Percentiles rank a stretch among this genome's conserved stretches.
These are phyloP conservation scores for Pocillopora meandrina DNA, from an alignment of 92 coral and sea anemone species.

Conservation along the genomic window DNA sequence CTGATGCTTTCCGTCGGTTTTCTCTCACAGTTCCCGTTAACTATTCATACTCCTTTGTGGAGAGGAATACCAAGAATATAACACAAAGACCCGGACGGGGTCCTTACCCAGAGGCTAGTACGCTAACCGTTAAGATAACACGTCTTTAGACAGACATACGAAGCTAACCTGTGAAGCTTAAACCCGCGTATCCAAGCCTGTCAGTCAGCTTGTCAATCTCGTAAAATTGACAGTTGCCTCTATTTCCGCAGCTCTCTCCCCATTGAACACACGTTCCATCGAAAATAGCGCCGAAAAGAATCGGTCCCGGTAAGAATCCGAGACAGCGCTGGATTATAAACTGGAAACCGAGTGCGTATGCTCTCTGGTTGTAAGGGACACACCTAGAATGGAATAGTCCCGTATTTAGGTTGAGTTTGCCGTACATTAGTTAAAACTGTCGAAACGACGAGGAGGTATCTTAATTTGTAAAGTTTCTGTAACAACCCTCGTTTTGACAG, in stretches of 20 bases:
- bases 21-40: no score
- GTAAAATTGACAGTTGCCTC: constrained; percentile 86
- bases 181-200: constrained; percentile 43
- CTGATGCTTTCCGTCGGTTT: no score
- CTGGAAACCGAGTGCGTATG: constrained; percentile 94
- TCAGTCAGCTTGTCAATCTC: constrained; percentile 59
- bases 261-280: constrained; percentile 81
- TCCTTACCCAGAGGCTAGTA: no score
- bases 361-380: constrained; percentile 92
- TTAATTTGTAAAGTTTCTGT: no score
- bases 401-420: no score
- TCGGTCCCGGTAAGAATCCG: constrained; percentile 93
- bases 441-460: no score
- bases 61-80: no score
- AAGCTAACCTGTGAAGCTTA: constrained; percentile 44
- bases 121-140: no score
- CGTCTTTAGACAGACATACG: not conserved
- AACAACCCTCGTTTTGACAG: no score
- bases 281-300: constrained; percentile 79
- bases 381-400: constrained; percentile 57
- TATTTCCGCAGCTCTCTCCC: constrained; percentile 90
- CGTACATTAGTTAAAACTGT: no score
- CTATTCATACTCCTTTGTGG: no score
- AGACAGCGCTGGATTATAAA: constrained; percentile 78
- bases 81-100: no score